Percentiles rank a stretch among this genome's conserved stretches.
phyloP scores from a whole-genome alignment of 2,888 invertebrate species.

The Cybosia mesomella region DNA sequence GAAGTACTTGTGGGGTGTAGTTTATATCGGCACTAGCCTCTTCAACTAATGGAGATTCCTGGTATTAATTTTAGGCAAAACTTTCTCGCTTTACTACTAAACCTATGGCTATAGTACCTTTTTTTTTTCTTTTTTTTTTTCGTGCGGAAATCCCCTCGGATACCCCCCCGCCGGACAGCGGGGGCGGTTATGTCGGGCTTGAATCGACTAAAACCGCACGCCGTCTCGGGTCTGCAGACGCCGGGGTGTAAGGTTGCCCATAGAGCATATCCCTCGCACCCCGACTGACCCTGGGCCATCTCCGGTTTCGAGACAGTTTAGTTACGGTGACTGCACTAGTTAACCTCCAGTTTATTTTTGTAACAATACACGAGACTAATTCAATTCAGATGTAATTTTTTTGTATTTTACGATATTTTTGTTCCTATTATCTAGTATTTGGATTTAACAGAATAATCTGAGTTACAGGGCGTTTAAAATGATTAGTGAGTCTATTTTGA shows the following conservation, averaged over 20 bases:
- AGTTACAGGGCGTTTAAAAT: background rate
- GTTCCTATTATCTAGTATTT: background rate
- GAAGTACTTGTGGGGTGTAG: slow-evolving; percentile 17
- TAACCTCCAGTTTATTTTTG: slow-evolving; percentile 17
- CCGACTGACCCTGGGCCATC: no score
- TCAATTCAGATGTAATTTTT: background rate
- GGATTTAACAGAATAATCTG: background rate
- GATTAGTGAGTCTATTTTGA: background rate
- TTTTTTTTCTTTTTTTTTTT: no score
- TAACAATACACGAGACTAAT: background rate
- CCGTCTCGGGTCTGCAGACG: no score
- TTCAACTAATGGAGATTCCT: background rate
- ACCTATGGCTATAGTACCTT: background rate
- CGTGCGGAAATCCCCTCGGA: no score
- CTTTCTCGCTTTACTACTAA: background rate
- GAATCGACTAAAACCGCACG: no score
- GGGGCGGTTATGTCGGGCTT: no score
- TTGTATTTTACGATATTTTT: background rate
- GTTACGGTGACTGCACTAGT: slow-evolving; percentile 17
- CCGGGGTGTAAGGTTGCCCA: no score
- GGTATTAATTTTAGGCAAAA: background rate
- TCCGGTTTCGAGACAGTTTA: no score
- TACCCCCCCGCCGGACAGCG: no score
- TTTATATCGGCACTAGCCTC: slow-evolving; percentile 12
- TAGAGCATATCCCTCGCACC: no score